Percentiles rank a stretch among this genome's conserved stretches.
phyloP scores from a whole-genome alignment of 2,113 vertebrate species.

The Rhipidura dahli region DNA sequence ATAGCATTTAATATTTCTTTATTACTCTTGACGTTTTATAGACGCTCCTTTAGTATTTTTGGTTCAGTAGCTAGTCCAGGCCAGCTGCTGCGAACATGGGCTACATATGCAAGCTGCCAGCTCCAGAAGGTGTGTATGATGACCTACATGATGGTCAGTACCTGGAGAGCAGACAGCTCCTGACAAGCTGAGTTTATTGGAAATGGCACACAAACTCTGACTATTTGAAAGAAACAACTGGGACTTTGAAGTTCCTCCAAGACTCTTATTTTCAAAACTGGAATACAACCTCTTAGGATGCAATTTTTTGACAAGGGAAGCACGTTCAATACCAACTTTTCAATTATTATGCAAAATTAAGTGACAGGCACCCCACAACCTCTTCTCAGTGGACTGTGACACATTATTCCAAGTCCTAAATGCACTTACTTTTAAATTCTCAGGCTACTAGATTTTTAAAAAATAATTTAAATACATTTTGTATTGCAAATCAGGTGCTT shows the following conservation, averaged over 20 bases:
- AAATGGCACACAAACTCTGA: background rate
- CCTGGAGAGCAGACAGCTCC: background rate
- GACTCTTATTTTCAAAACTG: background rate
- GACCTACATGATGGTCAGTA: background rate
- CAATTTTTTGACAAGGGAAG: background rate
- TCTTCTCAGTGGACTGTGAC: background rate
- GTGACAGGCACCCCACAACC: background rate
- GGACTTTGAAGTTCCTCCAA: background rate
- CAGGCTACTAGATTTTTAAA: background rate
- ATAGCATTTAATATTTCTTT: background rate
- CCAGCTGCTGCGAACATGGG: background rate
- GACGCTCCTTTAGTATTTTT: background rate
- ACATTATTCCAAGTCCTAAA: background rate
- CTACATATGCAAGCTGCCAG: accelerated
- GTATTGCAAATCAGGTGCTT: background rate
- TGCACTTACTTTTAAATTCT: background rate
- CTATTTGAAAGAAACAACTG: background rate
- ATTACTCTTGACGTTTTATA: background rate
- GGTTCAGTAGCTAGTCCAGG: background rate
- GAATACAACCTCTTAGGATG: background rate
- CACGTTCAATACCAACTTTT: background rate
- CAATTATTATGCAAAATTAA: background rate
- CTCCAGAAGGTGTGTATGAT: background rate
- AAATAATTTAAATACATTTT: background rate
- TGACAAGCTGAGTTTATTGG: background rate